phyloP scores from a whole-genome alignment of 2,113 vertebrate species.

The Toxostoma redivivum region DNA sequence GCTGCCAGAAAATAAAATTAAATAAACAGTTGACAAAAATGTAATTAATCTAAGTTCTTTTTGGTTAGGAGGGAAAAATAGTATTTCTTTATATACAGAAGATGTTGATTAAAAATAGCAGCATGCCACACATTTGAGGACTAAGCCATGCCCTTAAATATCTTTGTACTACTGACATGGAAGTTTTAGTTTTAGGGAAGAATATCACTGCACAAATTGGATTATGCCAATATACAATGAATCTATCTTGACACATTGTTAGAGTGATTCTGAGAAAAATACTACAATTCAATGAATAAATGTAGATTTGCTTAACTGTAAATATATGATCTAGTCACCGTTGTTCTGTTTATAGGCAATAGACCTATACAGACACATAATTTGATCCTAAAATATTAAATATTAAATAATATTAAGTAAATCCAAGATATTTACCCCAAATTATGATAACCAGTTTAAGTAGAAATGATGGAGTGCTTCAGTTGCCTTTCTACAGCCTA shows the following conservation, averaged over 20 bases:
- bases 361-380: neutral
- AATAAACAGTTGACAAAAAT: neutral
- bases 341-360: neutral
- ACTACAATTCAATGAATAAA: neutral
- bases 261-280: neutral
- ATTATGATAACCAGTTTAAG: neutral
- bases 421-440: neutral
- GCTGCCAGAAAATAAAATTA: neutral
- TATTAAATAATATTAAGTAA: neutral
- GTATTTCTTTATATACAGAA: neutral
- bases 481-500: neutral
- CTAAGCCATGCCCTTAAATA: neutral
- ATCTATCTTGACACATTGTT: neutral
- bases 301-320: neutral
- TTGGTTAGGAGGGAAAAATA: rapidly evolving
- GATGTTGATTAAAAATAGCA: neutral
- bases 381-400: neutral
- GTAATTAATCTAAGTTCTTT: neutral
- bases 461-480: neutral
- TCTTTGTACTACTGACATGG: neutral
- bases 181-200: neutral
- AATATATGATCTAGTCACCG: neutral
- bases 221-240: neutral
- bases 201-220: neutral
- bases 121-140: neutral